phyloP scores from a whole-genome alignment of 2,797 vertebrate species.

The Benthosema pterotum region DNA sequence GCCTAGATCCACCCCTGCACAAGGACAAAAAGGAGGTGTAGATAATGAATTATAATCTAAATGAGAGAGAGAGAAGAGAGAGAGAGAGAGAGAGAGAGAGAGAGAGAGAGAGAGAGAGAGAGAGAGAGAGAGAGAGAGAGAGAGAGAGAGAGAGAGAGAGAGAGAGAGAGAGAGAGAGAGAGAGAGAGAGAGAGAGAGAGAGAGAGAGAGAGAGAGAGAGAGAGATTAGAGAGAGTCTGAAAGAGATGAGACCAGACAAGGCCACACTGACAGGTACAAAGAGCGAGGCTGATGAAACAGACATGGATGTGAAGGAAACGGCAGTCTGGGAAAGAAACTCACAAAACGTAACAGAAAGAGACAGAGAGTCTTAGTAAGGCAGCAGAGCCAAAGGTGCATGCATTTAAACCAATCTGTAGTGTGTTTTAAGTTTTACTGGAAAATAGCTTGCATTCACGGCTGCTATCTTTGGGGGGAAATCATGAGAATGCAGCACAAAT shows the following conservation, averaged over 20 bases:
- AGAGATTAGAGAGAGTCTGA: conserved; percentile 3
- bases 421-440: too few species aligned
- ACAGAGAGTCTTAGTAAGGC: neutral
- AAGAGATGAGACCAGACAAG: neutral
- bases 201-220: neutral
- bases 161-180: conserved; percentile 2
- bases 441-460: too few species aligned
- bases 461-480: too few species aligned
- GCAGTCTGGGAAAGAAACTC: neutral
- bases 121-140: conserved; percentile 2
- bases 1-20: too few species aligned
- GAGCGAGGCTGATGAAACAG: neutral
- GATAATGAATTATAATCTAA: too few species aligned
- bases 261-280: neutral
- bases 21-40: too few species aligned
- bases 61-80: too few species aligned
- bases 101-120: neutral
- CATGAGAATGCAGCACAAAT: too few species aligned
- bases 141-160: neutral
- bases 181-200: neutral
- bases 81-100: conserved; percentile 2
- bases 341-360: neutral
- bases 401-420: too few species aligned
- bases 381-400: too few species aligned
- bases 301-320: neutral